Evolutionary conservation across 2,888 invertebrate species (phyloP).

Genomic region (Agrilus biguttatus): DNA sequence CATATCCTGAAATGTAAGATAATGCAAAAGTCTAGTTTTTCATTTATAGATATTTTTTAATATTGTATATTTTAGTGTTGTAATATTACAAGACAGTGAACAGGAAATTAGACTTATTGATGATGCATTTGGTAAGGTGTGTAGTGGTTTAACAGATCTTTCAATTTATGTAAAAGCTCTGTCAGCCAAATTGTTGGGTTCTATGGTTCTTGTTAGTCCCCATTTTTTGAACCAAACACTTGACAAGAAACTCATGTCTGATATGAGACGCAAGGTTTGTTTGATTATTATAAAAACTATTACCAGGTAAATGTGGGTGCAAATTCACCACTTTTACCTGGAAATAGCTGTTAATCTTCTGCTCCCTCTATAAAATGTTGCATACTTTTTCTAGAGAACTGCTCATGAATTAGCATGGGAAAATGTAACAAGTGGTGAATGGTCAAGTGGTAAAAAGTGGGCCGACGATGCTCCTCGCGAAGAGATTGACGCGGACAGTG

Average conservation of each 20-base stretch:
- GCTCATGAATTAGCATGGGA: conserved; percentile 78
- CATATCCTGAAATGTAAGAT: conserved; percentile 71
- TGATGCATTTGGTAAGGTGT: conserved; percentile 91
- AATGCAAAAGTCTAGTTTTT: not conserved
- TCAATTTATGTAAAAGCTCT: conserved; percentile 76
- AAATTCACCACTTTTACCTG: too few relatives aligned
- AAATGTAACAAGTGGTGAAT: conserved; percentile 71
- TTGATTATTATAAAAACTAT: not conserved
- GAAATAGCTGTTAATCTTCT: conserved; percentile 3
- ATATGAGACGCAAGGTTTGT: conserved; percentile 59
- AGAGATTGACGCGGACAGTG: conserved; percentile 54
- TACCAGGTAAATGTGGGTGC: too few relatives aligned
- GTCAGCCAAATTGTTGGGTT: conserved; percentile 74
- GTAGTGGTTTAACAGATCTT: conserved; percentile 84
- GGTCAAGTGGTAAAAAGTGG: conserved; percentile 85
- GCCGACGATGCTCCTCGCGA: conserved; percentile 72
- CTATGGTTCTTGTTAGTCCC: conserved; percentile 74
- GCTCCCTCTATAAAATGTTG: not conserved
- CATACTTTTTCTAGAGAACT: conserved; percentile 44
- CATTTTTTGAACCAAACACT: conserved; percentile 88
- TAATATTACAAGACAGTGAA: conserved; percentile 55
- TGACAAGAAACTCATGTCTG: conserved; percentile 95
- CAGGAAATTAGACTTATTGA: conserved; percentile 83
- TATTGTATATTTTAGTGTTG: conserved; percentile 37
- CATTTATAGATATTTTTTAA: conserved; percentile 1